These are phyloP conservation scores for Turritopsis dohrnii DNA, from an alignment of 30 jellyfish, hydroid and myxozoan species.

Conservation along the genomic window DNA sequence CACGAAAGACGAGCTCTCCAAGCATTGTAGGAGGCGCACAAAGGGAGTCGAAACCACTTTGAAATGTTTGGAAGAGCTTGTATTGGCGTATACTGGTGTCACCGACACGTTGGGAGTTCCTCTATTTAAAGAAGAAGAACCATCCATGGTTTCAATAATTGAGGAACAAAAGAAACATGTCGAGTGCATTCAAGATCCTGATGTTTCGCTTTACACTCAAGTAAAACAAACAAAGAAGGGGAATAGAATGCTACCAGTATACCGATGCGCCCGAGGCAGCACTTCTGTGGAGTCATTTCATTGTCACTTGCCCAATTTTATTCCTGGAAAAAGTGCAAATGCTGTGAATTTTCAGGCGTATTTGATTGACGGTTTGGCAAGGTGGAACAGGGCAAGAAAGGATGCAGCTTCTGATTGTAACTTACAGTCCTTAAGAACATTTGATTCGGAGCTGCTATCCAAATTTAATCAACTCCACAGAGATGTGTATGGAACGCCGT, in stretches of 20 bases:
- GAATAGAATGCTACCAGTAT: slow-evolving; percentile 31
- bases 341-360: slow-evolving; percentile 45
- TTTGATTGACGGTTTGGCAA: slow-evolving; percentile 25
- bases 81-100: slow-evolving; percentile 23
- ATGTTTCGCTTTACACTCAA: slow-evolving; percentile 36
- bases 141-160: slow-evolving; percentile 21
- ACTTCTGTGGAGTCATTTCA: slow-evolving; percentile 37
- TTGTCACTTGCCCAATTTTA: slow-evolving; percentile 14
- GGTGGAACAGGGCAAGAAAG: slow-evolving; percentile 30
- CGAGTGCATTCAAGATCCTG: slow-evolving; percentile 45
- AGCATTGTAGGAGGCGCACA: slow-evolving; percentile 49
- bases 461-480: slow-evolving; percentile 5
- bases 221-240: slow-evolving; percentile 30
- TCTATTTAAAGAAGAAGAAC: slow-evolving; percentile 25
- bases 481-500: background rate
- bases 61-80: slow-evolving; percentile 30
- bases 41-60: slow-evolving; percentile 32
- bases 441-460: background rate
- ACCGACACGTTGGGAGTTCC: slow-evolving; percentile 60
- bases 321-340: slow-evolving; percentile 36
- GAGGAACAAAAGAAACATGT: slow-evolving; percentile 41
- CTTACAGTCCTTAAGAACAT: background rate
- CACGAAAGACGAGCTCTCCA: slow-evolving; percentile 13
- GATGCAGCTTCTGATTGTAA: slow-evolving; percentile 16
- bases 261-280: slow-evolving; percentile 52